Conservation (phyloP, 1,140 invertebrate species). For the Lasioglossum albipes region DNA sequence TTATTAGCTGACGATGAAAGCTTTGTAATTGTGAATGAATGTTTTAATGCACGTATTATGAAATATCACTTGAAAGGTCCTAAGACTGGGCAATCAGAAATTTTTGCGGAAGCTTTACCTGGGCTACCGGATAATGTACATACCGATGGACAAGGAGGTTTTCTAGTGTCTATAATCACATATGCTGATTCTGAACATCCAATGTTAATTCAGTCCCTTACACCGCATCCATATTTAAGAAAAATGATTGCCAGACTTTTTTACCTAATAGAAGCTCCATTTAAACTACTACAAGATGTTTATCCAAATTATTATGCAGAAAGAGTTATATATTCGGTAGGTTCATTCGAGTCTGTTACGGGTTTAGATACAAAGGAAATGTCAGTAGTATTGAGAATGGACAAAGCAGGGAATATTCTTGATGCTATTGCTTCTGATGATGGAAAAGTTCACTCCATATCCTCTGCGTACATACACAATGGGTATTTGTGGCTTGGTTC, state of each 20-base stretch:
- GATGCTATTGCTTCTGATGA: constrained; percentile 82
- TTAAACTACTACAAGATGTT: constrained; percentile 81
- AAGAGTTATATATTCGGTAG: constrained; percentile 80
- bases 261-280: constrained; percentile 81
- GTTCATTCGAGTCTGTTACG: constrained; percentile 71
- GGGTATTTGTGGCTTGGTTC: constrained; percentile 84
- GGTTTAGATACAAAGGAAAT: constrained; percentile 70
- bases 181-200: constrained; percentile 81
- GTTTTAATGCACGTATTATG: constrained; percentile 78
- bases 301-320: constrained; percentile 83
- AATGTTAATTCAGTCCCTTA: constrained; percentile 77
- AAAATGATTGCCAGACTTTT: constrained; percentile 83
- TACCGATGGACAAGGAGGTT: constrained; percentile 84
- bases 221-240: constrained; percentile 81
- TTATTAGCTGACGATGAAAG: constrained; percentile 87
- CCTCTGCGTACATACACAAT: constrained; percentile 83
- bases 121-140: constrained; percentile 91
- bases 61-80: constrained; percentile 88
- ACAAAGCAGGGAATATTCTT: constrained; percentile 85
- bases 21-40: constrained; percentile 87
- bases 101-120: constrained; percentile 89
- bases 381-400: constrained; percentile 81
- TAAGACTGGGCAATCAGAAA: constrained; percentile 86
- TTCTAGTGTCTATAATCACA: constrained; percentile 83
- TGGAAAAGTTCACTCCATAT: constrained; percentile 77